These are phyloP conservation scores for Chamaea fasciata DNA, from an alignment of 2,113 vertebrate genomes.

Conservation along the genomic window DNA sequence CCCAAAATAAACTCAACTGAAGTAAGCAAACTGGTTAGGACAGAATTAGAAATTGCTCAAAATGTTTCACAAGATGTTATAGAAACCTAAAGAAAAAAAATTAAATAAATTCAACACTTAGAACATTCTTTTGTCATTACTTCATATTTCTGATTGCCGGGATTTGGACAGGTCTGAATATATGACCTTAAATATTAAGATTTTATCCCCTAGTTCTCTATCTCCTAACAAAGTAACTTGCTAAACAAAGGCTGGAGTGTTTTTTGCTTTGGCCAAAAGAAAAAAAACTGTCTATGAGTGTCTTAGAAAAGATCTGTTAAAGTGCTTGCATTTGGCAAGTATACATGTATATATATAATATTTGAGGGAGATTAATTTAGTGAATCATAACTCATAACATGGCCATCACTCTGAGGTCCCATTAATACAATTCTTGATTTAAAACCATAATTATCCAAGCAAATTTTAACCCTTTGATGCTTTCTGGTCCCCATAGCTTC, in stretches of 20 bases:
- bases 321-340: neutral
- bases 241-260: neutral
- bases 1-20: neutral
- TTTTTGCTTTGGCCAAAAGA: neutral
- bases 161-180: neutral
- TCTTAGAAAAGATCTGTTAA: neutral
- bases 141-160: neutral
- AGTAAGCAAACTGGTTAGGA: neutral
- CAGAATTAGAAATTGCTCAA: neutral
- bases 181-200: neutral
- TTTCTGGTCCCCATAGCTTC: neutral
- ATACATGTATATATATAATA: neutral
- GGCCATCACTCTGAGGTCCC: neutral
- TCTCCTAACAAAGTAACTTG: neutral
- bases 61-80: neutral
- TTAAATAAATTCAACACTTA: neutral
- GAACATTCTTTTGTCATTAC: neutral
- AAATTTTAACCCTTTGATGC: neutral
- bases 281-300: neutral
- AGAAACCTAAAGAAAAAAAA: neutral
- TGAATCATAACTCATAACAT: neutral
- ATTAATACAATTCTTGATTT: neutral
- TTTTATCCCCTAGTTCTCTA: neutral
- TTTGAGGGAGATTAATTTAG: neutral
- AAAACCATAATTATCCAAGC: neutral